Conservation (phyloP, 2,888 invertebrate species). For the Aethes cnicana region DNA sequence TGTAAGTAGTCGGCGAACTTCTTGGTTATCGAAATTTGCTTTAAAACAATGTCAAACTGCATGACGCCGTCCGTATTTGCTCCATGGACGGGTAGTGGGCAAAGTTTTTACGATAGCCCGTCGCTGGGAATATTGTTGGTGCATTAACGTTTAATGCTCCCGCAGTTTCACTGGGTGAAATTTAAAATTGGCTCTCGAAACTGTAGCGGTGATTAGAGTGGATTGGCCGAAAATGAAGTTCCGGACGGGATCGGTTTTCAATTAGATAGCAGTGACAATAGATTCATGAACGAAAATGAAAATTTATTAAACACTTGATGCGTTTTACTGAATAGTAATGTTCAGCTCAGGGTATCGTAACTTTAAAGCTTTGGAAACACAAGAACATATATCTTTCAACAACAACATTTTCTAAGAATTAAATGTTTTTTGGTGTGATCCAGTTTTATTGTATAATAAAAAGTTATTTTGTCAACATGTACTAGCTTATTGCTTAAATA, state of each 20-base stretch:
- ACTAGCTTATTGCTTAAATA: too few relatives aligned
- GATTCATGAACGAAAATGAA: conserved; percentile 17
- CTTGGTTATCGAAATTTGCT: conserved; percentile 73
- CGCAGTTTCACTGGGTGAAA: conserved; percentile 59
- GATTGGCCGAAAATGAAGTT: conserved; percentile 50
- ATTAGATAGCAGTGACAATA: conserved; percentile 13
- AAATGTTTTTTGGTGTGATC: too few relatives aligned
- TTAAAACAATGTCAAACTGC: conserved; percentile 72
- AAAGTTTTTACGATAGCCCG: conserved; percentile 76
- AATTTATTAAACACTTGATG: neutral
- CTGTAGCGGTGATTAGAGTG: conserved; percentile 60
- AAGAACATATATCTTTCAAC: too few relatives aligned
- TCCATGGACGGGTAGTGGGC: conserved; percentile 55
- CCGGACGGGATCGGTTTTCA: conserved; percentile 35
- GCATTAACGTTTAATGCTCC: conserved; percentile 74
- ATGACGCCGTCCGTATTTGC: conserved; percentile 54
- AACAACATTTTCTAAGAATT: too few relatives aligned
- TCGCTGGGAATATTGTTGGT: conserved; percentile 70
- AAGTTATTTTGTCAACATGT: too few relatives aligned
- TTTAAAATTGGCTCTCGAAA: conserved; percentile 70
- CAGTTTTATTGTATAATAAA: too few relatives aligned
- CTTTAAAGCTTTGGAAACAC: too few relatives aligned
- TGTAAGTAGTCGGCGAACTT: conserved; percentile 48
- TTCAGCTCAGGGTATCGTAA: too few relatives aligned
- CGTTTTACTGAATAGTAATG: neutral